Base-by-base conservation (phyloP, 1,140 invertebrate genomes). In the Drosophila auraria region DNA sequence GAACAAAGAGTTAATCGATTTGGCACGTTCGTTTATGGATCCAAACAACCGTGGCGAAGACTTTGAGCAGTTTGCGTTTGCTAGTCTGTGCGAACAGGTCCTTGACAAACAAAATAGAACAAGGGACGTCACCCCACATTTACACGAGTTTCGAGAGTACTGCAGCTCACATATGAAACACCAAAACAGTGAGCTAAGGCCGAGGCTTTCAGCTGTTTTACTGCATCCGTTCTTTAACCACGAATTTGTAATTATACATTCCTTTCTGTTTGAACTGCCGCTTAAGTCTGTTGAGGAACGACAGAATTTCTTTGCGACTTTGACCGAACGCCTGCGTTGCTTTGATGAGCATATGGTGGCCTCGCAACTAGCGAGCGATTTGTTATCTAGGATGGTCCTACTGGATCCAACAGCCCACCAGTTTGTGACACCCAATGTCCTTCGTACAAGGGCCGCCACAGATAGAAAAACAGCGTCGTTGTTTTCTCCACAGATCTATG, bases 11-110 rank as follows among this genome's bases (percentile, higher is more conserved):
- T 96, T 96, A 92, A 93, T 97, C 30, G 95, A 95, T 78, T 95
- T 96, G 92, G 95, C 95, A 25, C 94, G 95, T 38, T 51, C 78
- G 27, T 93, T 75, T 64, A 93, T 97, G 40, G 95, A 97, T 86
- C 12, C 53, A 7, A 69, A 54, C 5, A 63, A 59, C 12, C 57
- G 54, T 23, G 51, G 27, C 8, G 76, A 79, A 7, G 86, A 93
- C 54, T 95, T 97, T 65, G 97, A 98, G 94, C 94, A 96, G 76
- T 98, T 95, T 94, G 96, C 96, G 7, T 97, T 97, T 95, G 96
- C 96, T 40, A 94, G 96, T n/a, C 93, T 98, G 42, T 96, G 95
- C 15, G 95, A 96, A 86, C 95, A 96, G 91, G 94, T 97, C 42
- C 94, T 97, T 40, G 94, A 94, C 76, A 94, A 94, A n/a, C 36